These are phyloP conservation scores for Phymastichus coffea DNA, from an alignment of 1,140 invertebrate species.

Conservation along the genomic window DNA sequence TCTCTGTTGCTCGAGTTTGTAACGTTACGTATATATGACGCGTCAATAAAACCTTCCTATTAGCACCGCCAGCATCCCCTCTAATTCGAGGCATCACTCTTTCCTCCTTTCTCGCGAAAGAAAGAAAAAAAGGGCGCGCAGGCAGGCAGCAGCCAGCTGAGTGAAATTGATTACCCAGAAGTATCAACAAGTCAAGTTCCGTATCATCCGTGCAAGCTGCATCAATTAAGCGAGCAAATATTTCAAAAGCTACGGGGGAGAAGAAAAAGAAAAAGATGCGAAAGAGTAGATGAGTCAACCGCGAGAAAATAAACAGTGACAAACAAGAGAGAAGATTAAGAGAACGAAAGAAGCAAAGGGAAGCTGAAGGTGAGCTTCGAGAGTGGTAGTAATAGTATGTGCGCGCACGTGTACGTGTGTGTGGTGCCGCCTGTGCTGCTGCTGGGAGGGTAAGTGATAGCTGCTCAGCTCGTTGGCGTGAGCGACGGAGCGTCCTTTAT, in stretches of 20 bases:
- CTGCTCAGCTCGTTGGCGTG: constrained; percentile 6
- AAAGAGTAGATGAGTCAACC: neutral
- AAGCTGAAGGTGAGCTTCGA: neutral
- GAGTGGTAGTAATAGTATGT: no score
- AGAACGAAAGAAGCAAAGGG: constrained; percentile 28
- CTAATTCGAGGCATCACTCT: no score
- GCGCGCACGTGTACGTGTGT: no score
- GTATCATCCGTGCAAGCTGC: no score
- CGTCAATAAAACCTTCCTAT: no score
- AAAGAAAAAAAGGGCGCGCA: neutral
- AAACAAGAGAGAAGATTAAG: constrained; percentile 31
- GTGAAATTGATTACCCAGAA: no score
- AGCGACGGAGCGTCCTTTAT: constrained; percentile 35
- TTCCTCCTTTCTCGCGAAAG: no score
- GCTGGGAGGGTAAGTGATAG: neutral
- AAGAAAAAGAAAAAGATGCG: neutral
- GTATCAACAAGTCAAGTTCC: no score
- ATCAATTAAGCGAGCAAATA: constrained; percentile 24
- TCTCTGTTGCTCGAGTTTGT: no score
- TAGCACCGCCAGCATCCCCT: no score
- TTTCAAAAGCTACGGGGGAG: constrained; percentile 3
- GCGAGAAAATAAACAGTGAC: constrained; percentile 24
- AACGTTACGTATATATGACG: no score
- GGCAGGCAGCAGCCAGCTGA: no score
- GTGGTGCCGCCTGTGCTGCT: neutral